A percentile compares a stretch with the other conserved stretches of the same genome.
These are phyloP conservation scores for Entomyzon cyanotis DNA, from an alignment of 2,113 vertebrate genomes.

Conservation along the genomic window DNA sequence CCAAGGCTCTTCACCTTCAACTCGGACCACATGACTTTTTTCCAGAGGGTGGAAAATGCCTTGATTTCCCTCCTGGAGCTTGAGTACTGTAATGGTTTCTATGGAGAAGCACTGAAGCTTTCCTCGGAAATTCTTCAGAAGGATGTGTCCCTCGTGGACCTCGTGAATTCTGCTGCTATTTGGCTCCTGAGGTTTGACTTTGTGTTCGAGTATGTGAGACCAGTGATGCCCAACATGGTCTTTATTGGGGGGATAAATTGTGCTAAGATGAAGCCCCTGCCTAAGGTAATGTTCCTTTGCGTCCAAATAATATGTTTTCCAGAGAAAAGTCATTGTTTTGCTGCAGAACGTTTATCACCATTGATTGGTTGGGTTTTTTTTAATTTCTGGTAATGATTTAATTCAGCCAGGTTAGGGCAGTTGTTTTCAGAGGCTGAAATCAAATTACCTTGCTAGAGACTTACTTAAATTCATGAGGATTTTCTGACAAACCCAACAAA, in stretches of 20 bases:
- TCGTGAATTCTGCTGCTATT: conserved; percentile 69
- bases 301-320: background rate
- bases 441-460: background rate
- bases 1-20: background rate
- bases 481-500: background rate
- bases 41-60: conserved; percentile 76
- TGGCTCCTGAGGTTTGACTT: conserved; percentile 85
- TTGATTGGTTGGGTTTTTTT: too few species aligned
- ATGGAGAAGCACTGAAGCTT: conserved; percentile 61
- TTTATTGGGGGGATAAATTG: conserved; percentile 81
- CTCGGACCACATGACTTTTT: conserved; percentile 80
- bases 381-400: background rate
- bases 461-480: background rate
- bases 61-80: conserved; percentile 74
- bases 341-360: background rate
- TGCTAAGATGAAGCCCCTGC: background rate
- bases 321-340: rapidly evolving
- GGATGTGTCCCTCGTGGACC: conserved; percentile 65
- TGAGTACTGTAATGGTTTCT: conserved; percentile 62
- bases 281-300: conserved; percentile 33
- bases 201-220: conserved; percentile 80
- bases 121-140: conserved; percentile 73
- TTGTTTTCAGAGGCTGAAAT: background rate
- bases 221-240: conserved; percentile 85
- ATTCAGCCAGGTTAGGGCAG: background rate